Base-by-base conservation (phyloP, 2,888 invertebrate species). In the Drosophila mimica region DNA sequence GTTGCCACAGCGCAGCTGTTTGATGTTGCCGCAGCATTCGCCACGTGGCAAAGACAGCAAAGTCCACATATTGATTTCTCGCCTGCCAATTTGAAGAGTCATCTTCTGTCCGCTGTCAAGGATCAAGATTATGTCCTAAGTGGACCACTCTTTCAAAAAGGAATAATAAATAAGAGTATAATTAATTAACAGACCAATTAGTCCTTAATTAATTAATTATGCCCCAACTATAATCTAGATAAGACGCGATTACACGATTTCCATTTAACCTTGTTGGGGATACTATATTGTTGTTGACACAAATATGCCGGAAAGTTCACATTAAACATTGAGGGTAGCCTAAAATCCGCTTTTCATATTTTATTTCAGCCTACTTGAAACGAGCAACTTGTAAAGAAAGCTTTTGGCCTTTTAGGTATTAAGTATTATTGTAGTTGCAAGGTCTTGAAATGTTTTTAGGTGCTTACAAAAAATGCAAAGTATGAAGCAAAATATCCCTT, bases 31-130 rank as follows among this genome's bases (percentile, higher is more conserved):
- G 62, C 53, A 59, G 36, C 75, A 78, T 53, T 30, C 34, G 57
- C 20, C 54, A 62, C 52, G 61, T 66, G 62, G 40, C 60, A 48
- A 56, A 54, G 58, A 34, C 43, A 11, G 36, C 49, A 54, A 38
- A 36, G 33, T 49, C 30, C 56, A 25, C 15, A 62, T 76, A 76
- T 75, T 78, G 76, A 78, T 74, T 78, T 68, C 46, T 68, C 60
- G 66, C 54, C 52, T 57, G 31, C 31, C 13, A 25, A 28, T 38
- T 20, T 57, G 15, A 43, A 43, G 31, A 43, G 43, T 40, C 43
- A 25, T 31, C 31, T 43, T 28, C 25, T 25, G 46, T 25, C 7
- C 46, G 46, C 46, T 25, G 25, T 15, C 25, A 25, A 46, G 7
- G 46, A 46, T 25, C 46, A 8, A 25, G 15, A 15, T 46, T 8